These are phyloP conservation scores for Polyploca ridens DNA, from an alignment of 2,888 invertebrate genomes.

Conservation along the genomic window DNA sequence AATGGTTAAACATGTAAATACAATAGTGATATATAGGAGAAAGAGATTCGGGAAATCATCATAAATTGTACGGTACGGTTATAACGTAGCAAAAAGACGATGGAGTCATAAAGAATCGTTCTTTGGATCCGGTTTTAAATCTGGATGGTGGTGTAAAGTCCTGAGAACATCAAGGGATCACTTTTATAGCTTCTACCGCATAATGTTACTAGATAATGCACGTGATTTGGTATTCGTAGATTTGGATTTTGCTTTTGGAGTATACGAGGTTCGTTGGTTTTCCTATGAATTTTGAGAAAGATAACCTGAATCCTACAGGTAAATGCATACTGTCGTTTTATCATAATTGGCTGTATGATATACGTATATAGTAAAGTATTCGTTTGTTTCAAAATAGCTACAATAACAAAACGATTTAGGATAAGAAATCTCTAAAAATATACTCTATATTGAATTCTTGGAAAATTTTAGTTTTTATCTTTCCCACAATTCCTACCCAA, in stretches of 20 bases:
- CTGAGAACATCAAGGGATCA: conserved; percentile 67
- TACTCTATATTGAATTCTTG: no score
- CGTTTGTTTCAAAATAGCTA: no score
- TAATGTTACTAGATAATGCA: conserved; percentile 63
- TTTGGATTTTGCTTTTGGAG: conserved; percentile 1
- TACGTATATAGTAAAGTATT: no score
- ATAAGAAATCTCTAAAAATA: no score
- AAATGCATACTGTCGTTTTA: no score
- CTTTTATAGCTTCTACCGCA: conserved; percentile 70
- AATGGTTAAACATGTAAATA: conserved; percentile 36
- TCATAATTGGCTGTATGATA: no score
- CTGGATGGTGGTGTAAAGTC: conserved; percentile 65
- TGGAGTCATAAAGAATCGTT: conserved; percentile 62
- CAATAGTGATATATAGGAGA: conserved; percentile 34
- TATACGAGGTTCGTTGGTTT: background rate
- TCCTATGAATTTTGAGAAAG: background rate
- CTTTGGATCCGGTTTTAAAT: conserved; percentile 51
- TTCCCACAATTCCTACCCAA: no score
- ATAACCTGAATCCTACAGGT: background rate
- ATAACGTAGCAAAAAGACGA: conserved; percentile 64
- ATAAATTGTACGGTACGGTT: conserved; percentile 59
- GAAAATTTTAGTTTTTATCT: no score
- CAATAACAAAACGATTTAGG: no score
- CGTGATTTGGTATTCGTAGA: conserved; percentile 28
- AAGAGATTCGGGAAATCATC: conserved; percentile 53